phyloP scores from a whole-genome alignment of 2,113 vertebrate genomes.

The Nasalis larvatus region DNA sequence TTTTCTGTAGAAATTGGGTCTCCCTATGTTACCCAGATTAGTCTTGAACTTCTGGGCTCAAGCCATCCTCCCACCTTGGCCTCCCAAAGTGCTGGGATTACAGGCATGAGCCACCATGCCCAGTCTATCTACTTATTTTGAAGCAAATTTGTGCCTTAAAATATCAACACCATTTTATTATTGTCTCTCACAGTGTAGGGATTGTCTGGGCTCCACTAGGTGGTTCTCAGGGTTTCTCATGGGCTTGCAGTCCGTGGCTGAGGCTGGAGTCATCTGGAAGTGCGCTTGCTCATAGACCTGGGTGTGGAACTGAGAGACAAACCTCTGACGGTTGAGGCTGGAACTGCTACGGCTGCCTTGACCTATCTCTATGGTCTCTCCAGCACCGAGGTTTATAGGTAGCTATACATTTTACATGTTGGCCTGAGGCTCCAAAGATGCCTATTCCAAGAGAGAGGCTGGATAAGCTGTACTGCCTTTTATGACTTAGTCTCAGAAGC shows the following conservation, averaged over 20 bases:
- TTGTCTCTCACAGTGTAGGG: not conserved
- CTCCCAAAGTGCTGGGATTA: too few species aligned
- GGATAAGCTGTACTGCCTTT: not conserved
- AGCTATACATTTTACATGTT: not conserved
- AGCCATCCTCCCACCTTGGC: too few species aligned
- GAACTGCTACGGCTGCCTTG: not conserved
- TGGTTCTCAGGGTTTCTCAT: not conserved
- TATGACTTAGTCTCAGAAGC: not conserved
- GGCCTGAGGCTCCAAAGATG: not conserved
- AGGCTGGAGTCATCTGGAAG: not conserved
- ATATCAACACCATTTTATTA: not conserved
- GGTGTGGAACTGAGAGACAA: not conserved
- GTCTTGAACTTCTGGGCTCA: too few species aligned
- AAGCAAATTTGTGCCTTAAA: not conserved
- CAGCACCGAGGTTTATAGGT: not conserved
- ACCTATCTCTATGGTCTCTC: not conserved
- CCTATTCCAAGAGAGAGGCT: not conserved
- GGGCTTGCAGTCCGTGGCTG: not conserved
- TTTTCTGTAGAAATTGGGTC: too few species aligned
- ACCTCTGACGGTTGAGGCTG: too few species aligned
- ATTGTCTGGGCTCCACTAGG: not conserved
- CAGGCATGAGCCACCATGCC: too few species aligned
- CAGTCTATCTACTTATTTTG: not conserved
- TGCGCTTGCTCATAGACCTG: not conserved
- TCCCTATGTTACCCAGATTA: too few species aligned